phyloP scores from a whole-genome alignment of 2,888 invertebrate genomes.

The Brachyopa scutellaris region DNA sequence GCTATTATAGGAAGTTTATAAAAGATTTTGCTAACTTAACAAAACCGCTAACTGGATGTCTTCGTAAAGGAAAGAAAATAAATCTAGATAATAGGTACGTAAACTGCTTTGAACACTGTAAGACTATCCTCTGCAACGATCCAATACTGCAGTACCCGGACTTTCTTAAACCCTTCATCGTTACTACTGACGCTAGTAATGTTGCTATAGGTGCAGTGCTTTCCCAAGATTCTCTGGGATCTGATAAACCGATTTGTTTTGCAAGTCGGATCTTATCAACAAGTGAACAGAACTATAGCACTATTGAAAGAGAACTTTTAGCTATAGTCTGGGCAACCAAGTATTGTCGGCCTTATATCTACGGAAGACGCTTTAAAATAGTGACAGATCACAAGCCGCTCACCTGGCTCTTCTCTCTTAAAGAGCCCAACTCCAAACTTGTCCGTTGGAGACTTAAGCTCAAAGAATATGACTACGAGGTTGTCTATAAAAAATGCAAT shows the following conservation, averaged over 20 bases:
- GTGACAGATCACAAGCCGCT: too few relatives aligned
- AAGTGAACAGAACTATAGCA: constrained; percentile 73
- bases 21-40: neutral
- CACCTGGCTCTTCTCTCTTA: too few relatives aligned
- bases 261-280: constrained; percentile 73
- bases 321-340: too few relatives aligned
- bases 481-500: too few relatives aligned
- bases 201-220: constrained; percentile 4
- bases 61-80: constrained; percentile 1
- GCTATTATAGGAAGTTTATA: constrained; percentile 8
- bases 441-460: too few relatives aligned
- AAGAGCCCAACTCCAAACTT: too few relatives aligned
- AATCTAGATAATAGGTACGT: neutral
- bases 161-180: constrained; percentile 38
- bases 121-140: constrained; percentile 4
- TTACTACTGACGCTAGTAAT: constrained; percentile 63
- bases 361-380: too few relatives aligned
- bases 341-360: too few relatives aligned
- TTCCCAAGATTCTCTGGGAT: constrained; percentile 6
- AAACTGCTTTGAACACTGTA: constrained; percentile 12
- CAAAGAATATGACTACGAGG: too few relatives aligned
- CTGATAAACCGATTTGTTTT: constrained; percentile 74
- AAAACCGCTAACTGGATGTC: constrained; percentile 2
- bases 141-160: constrained; percentile 42
- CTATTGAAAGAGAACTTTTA: too few relatives aligned